These are phyloP conservation scores for Zosterops lateralis DNA, from an alignment of 2,113 vertebrate species.

Conservation along the genomic window DNA sequence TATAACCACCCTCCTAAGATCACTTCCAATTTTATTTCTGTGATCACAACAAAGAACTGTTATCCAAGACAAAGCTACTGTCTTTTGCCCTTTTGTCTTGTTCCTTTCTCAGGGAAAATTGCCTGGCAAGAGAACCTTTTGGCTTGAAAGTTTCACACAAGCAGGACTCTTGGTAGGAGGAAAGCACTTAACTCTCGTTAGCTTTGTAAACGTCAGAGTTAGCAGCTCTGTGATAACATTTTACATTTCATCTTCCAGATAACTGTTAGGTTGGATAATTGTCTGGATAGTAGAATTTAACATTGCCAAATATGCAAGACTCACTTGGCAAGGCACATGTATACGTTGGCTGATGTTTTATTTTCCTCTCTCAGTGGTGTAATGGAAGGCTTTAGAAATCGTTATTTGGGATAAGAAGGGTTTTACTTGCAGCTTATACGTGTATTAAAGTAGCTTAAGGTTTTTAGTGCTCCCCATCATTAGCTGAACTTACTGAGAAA, in stretches of 20 bases:
- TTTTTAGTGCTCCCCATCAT: slow-evolving; percentile 39
- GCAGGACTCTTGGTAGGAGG: not conserved
- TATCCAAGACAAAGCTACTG: not conserved
- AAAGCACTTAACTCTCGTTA: not conserved
- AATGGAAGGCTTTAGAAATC: slow-evolving; percentile 12
- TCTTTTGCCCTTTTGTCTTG: not conserved
- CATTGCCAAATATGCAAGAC: not conserved
- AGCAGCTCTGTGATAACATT: not conserved
- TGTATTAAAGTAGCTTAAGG: slow-evolving; percentile 37
- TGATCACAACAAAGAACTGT: not conserved
- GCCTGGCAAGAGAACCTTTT: not conserved
- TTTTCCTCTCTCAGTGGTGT: not conserved
- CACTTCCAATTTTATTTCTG: not conserved
- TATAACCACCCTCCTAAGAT: not conserved
- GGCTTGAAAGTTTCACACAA: not conserved
- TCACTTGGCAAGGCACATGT: not conserved
- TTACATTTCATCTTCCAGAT: not conserved
- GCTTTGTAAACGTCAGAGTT: not conserved
- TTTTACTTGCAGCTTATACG: slow-evolving; percentile 27
- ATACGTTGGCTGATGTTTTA: slow-evolving; percentile 38
- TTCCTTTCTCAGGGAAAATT: not conserved
- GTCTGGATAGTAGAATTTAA: not conserved
- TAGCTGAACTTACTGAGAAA: slow-evolving; percentile 36
- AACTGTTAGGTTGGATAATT: not conserved
- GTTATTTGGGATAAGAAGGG: slow-evolving; percentile 39